Evolutionary conservation across 2,797 vertebrate species (phyloP).

Genomic region (Schizopygopsis malacanthus): DNA sequence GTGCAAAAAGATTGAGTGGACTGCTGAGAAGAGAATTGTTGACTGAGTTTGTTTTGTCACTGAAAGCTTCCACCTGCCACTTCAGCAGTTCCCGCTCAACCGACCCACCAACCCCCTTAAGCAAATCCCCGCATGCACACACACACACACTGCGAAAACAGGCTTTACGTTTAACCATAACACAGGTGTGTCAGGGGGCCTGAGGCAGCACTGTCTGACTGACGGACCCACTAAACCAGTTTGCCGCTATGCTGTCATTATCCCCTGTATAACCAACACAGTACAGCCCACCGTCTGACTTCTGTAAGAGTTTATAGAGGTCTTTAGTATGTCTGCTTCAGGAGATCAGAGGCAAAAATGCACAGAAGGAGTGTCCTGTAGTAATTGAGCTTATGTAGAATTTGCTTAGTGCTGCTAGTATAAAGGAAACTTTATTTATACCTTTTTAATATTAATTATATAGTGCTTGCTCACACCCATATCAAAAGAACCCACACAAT

Average conservation of each 20-base stretch:
- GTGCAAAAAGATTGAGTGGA: slow-evolving; percentile 40
- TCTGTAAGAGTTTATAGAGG: slow-evolving; percentile 33
- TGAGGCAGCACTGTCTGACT: slow-evolving; percentile 59
- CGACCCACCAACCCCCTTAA: slow-evolving; percentile 57
- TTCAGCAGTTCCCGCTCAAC: slow-evolving; percentile 59
- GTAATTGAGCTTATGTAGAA: background rate
- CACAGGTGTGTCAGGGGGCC: slow-evolving; percentile 64
- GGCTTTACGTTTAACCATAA: slow-evolving; percentile 62
- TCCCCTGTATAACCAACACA: slow-evolving; percentile 45
- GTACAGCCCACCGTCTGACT: slow-evolving; percentile 42
- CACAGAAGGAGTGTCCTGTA: slow-evolving; percentile 18
- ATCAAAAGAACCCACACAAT: background rate
- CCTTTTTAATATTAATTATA: background rate
- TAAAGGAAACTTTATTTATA: background rate
- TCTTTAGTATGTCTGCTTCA: slow-evolving; percentile 30
- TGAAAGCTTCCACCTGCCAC: slow-evolving; percentile 60
- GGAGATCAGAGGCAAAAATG: slow-evolving; percentile 21
- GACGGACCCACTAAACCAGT: slow-evolving; percentile 63
- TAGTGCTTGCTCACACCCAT: background rate
- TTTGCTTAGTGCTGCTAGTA: background rate
- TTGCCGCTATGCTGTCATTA: slow-evolving; percentile 61
- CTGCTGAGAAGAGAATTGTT: slow-evolving; percentile 52
- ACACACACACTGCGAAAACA: slow-evolving; percentile 56
- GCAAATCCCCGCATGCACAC: slow-evolving; percentile 40
- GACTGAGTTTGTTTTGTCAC: slow-evolving; percentile 60